phyloP scores from a whole-genome alignment of 2,113 vertebrate genomes.

The Corythoichthys intestinalis region DNA sequence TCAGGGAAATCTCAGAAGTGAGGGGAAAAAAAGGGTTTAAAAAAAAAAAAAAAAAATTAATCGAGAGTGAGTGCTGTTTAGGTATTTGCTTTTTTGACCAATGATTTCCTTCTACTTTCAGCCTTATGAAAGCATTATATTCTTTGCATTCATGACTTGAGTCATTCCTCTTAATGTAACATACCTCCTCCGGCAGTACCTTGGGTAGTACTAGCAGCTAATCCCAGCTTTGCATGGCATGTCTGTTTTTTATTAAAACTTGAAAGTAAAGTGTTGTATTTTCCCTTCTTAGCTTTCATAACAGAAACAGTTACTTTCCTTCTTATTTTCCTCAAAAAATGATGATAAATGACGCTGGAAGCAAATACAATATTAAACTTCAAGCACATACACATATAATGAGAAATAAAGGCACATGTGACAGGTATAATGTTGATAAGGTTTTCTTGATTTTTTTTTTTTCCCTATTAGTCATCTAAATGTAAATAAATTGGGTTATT shows the following conservation, averaged over 20 bases:
- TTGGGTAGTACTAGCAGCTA: constrained; percentile 59
- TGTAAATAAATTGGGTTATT: constrained; percentile 38
- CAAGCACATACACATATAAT: constrained; percentile 35
- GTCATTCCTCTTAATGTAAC: constrained; percentile 63
- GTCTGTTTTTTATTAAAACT: constrained; percentile 74
- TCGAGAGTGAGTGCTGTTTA: neutral
- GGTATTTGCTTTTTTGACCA: neutral
- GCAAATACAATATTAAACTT: constrained; percentile 33
- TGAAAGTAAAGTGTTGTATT: constrained; percentile 46
- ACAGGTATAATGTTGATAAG: constrained; percentile 25
- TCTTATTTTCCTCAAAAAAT: constrained; percentile 45
- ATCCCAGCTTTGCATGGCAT: constrained; percentile 65
- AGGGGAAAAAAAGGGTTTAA: constrained; percentile 39
- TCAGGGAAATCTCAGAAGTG: constrained; percentile 34
- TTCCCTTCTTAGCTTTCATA: constrained; percentile 49
- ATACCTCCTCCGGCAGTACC: constrained; percentile 39
- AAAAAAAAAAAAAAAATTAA: neutral
- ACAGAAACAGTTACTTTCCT: constrained; percentile 40
- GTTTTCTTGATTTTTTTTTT: constrained; percentile 28
- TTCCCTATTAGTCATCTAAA: constrained; percentile 24
- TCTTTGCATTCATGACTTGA: constrained; percentile 56
- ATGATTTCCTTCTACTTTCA: constrained; percentile 37
- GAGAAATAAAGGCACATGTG: constrained; percentile 22
- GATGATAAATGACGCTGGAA: constrained; percentile 62
- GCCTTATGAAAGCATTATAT: constrained; percentile 57